Evolutionary conservation across 2,113 vertebrate species (phyloP).

Genomic region (Otis tarda): DNA sequence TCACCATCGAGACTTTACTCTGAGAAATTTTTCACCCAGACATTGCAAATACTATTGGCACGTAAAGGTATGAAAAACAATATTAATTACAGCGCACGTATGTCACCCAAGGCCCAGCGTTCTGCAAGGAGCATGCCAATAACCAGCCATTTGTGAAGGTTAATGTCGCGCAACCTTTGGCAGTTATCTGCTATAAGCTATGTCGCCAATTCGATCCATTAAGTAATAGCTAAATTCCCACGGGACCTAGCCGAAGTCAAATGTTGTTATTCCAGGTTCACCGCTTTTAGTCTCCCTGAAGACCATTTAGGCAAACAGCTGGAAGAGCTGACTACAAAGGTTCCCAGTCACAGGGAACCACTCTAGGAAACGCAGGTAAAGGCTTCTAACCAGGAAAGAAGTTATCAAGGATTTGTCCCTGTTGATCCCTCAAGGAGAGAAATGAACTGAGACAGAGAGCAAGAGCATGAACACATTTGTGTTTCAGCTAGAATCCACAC

Average conservation of each 20-base stretch:
- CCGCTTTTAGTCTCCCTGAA: slow-evolving; percentile 75
- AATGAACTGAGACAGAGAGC: not conserved
- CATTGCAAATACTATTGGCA: slow-evolving; percentile 52
- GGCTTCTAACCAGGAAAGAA: slow-evolving; percentile 28
- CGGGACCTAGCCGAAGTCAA: slow-evolving; percentile 70
- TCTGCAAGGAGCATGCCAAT: slow-evolving; percentile 70
- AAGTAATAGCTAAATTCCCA: slow-evolving; percentile 75
- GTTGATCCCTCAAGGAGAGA: not conserved
- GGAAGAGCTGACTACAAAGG: slow-evolving; percentile 66
- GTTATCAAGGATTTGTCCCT: slow-evolving; percentile 12
- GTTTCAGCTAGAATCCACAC: not conserved
- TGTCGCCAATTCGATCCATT: slow-evolving; percentile 72
- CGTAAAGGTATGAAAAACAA: slow-evolving; percentile 29
- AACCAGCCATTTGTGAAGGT: slow-evolving; percentile 74
- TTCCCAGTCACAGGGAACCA: slow-evolving; percentile 46
- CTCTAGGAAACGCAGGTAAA: slow-evolving; percentile 60
- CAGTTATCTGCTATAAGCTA: slow-evolving; percentile 75
- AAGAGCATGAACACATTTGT: not conserved
- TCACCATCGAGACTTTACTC: slow-evolving; percentile 64
- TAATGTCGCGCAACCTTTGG: slow-evolving; percentile 83
- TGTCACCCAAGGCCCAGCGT: slow-evolving; percentile 3
- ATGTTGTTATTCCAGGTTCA: slow-evolving; percentile 79
- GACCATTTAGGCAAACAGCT: slow-evolving; percentile 74
- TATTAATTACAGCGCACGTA: slow-evolving; percentile 57
- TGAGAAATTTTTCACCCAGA: slow-evolving; percentile 66